Percentiles rank a stretch among this genome's conserved stretches.
Evolutionary conservation across 2,797 vertebrate species (phyloP).

Genomic region (Pipistrellus pygmaeus): DNA sequence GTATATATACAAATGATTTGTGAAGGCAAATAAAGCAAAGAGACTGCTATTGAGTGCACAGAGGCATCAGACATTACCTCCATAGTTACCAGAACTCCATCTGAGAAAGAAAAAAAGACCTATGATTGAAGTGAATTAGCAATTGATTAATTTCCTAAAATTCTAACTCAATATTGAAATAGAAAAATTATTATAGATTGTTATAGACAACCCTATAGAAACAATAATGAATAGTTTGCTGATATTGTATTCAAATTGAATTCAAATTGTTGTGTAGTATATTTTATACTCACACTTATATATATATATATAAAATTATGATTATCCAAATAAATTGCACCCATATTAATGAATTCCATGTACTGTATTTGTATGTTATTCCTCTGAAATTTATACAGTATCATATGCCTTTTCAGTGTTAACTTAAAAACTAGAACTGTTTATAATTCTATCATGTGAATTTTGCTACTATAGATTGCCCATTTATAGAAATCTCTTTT

Average conservation of each 20-base stretch:
- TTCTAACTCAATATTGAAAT: not conserved
- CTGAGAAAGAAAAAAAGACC: not conserved
- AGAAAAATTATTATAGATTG: not conserved
- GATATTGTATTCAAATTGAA: not conserved
- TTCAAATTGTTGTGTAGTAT: not conserved
- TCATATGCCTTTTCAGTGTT: not conserved
- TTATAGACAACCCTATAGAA: not conserved
- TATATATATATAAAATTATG: not conserved
- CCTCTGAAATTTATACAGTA: not conserved
- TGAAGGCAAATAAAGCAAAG: not conserved
- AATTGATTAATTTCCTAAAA: not conserved
- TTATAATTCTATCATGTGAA: slow-evolving; percentile 48
- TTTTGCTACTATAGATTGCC: slow-evolving; percentile 46
- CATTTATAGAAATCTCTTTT: slow-evolving; percentile 27
- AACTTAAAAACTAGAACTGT: slow-evolving; percentile 38
- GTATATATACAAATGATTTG: not conserved
- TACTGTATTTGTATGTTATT: not conserved
- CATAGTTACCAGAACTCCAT: not conserved
- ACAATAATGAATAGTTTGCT: not conserved
- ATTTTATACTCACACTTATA: not conserved
- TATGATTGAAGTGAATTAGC: not conserved
- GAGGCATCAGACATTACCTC: not conserved
- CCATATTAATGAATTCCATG: not conserved
- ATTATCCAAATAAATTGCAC: not conserved
- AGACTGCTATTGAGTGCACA: not conserved